Conservation (phyloP, 2,888 invertebrate genomes). For the Drosophila mimetica region DNA sequence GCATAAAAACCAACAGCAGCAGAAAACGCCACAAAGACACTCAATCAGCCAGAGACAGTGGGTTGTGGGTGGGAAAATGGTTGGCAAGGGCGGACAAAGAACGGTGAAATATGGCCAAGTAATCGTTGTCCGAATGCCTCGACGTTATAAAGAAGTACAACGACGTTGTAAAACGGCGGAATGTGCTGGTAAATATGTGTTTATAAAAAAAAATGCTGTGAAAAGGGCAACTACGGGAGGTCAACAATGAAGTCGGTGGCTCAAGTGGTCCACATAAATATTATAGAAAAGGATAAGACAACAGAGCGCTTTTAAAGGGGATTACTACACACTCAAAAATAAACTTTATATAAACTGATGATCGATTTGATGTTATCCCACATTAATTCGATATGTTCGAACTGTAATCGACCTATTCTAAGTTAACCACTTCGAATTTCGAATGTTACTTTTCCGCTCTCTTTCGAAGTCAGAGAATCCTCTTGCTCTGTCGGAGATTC, state of each 20-base stretch:
- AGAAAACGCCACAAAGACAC: slow-evolving; percentile 55
- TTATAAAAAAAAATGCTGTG: neutral
- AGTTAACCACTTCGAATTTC: too few species aligned
- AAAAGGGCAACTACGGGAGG: slow-evolving; percentile 6
- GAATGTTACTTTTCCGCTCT: too few species aligned
- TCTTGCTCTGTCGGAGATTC: too few species aligned
- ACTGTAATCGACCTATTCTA: too few species aligned
- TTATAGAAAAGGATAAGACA: neutral
- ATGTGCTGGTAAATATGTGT: slow-evolving; percentile 9
- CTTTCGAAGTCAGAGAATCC: too few species aligned
- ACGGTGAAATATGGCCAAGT: slow-evolving; percentile 80
- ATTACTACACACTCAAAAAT: too few species aligned
- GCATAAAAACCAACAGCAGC: slow-evolving; percentile 68
- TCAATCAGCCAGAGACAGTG: slow-evolving; percentile 66
- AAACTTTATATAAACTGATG: too few species aligned
- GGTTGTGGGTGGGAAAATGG: slow-evolving; percentile 37
- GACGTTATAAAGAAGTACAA: slow-evolving; percentile 62
- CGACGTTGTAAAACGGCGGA: slow-evolving; percentile 52
- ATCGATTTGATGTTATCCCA: too few species aligned
- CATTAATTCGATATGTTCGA: too few species aligned
- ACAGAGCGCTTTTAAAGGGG: too few species aligned
- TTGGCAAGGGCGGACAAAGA: slow-evolving; percentile 49
- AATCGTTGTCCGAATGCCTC: slow-evolving; percentile 74
- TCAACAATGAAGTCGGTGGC: slow-evolving; percentile 24
- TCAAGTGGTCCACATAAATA: slow-evolving; percentile 48